Evolutionary conservation across 2,888 invertebrate species (phyloP).

Genomic region (Acleris literana): DNA sequence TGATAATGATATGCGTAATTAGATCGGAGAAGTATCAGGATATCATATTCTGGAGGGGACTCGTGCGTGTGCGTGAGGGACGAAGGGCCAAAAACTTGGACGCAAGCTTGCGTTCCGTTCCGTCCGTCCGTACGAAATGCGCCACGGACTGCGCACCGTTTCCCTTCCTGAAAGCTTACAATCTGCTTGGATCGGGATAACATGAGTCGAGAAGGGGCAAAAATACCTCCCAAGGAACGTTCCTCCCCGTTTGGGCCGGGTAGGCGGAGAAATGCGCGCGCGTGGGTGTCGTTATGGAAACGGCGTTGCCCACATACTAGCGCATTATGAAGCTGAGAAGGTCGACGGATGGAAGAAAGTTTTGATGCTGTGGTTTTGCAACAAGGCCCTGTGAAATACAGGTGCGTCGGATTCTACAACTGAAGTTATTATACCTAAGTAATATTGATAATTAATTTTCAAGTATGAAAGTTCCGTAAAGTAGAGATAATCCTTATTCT

Average conservation of each 20-base stretch:
- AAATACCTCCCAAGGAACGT: constrained; percentile 51
- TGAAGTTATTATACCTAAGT: too few species aligned
- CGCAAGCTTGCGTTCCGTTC: constrained; percentile 7
- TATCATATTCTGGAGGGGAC: constrained; percentile 62
- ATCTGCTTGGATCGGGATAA: constrained; percentile 83
- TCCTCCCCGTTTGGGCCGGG: constrained; percentile 63
- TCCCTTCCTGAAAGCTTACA: constrained; percentile 87
- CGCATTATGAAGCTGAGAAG: constrained; percentile 57
- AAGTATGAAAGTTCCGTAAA: too few species aligned
- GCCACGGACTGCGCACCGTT: constrained; percentile 54
- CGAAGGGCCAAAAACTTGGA: constrained; percentile 11
- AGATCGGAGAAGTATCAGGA: constrained; percentile 80
- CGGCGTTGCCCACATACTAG: constrained; percentile 67
- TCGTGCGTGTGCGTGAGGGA: constrained; percentile 26
- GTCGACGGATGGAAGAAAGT: constrained; percentile 43
- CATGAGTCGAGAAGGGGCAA: constrained; percentile 64
- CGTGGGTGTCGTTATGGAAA: constrained; percentile 77
- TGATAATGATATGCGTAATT: constrained; percentile 83
- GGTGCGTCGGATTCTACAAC: too few species aligned
- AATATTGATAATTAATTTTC: too few species aligned
- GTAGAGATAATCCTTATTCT: too few species aligned
- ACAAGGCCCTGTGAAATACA: not conserved
- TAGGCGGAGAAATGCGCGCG: constrained; percentile 71
- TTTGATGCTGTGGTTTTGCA: not conserved
- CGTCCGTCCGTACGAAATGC: constrained; percentile 48